Base-by-base conservation (phyloP, 2,797 vertebrate genomes). In the Onychomys leucogaster region DNA sequence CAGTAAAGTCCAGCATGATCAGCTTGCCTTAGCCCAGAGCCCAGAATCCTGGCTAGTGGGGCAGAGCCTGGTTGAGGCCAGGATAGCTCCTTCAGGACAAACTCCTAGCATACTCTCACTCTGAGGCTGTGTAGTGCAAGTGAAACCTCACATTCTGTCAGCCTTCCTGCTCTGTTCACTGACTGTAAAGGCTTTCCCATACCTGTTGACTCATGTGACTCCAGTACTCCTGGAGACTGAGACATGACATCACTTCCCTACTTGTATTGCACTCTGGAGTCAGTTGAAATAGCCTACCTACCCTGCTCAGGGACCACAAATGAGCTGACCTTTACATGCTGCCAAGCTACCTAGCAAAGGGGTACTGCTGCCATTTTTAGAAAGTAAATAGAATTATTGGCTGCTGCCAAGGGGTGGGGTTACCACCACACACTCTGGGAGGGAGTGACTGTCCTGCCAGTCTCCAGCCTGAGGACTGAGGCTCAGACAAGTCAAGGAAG, bases 221-320 rank as follows among this genome's bases (percentile, higher is more conserved):
- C 69, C 13, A 21, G 73, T 25, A 43, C 34, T 34, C 49, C 14
- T 63, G 67, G 63, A 43, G 46, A 43, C 82, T 34, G 55, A 71
- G 84, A 83, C 21, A 55, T 52, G 83, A 93, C 52, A 7, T 87
- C 63, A 61, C 52, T 89, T 94, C 69, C n/a, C 71, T 52, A 41
- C 8, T 34, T 46, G 34, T 84, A 71, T 16, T 29, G 55, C 46
- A 75, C 77, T 85, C 57, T 17, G 83, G 87, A 87, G 86, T 78
- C 85, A 73, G 71, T 29, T 27, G 76, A 84, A 61, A 78, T 41
- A 25, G 23, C 29, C 43, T 29, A 6, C 55, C 37, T 34, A 52
- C 8, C 14, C 6, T 21, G 2, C 6, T 17, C 3, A 2, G 49
- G 43, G 25, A 49, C 43, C 69, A 76, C 41, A 25, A 49, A 23